Evolutionary conservation across 2,888 invertebrate genomes (phyloP).

Genomic region (Luperina testacea): DNA sequence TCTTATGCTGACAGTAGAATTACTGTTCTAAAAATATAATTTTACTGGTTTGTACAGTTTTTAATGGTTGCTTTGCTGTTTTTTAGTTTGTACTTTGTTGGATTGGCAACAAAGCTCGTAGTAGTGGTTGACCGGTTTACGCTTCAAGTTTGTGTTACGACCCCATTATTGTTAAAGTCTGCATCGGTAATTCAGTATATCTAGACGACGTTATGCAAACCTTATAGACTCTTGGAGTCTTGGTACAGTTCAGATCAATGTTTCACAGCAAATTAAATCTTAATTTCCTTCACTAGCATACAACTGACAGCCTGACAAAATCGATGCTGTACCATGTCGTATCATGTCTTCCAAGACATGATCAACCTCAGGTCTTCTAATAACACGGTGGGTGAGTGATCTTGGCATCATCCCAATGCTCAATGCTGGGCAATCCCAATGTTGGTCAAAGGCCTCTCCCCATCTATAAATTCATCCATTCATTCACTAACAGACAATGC

Average conservation of each 20-base stretch:
- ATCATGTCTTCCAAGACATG: slow-evolving; percentile 76
- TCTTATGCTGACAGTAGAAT: neutral
- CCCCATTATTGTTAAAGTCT: neutral
- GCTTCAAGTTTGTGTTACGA: slow-evolving; percentile 1
- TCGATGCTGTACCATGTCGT: slow-evolving; percentile 79
- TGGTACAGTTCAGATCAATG: neutral
- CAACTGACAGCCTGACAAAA: slow-evolving; percentile 72
- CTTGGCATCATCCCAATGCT: too few species aligned
- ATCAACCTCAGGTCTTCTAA: slow-evolving; percentile 85
- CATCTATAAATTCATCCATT: neutral
- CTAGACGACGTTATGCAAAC: neutral
- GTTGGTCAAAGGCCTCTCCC: too few species aligned
- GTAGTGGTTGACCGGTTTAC: slow-evolving; percentile 9
- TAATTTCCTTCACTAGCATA: neutral
- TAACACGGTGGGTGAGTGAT: too few species aligned
- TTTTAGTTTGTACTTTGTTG: neutral
- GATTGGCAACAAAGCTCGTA: neutral
- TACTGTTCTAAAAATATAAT: neutral
- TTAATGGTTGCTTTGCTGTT: neutral
- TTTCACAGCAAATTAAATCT: neutral
- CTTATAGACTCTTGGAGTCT: neutral
- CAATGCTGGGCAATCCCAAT: too few species aligned
- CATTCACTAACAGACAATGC: neutral
- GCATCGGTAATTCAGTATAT: neutral
- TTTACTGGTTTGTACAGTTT: neutral